Evolutionary conservation across 2,888 invertebrate species (phyloP).

Genomic region (Parnassius orleans): DNA sequence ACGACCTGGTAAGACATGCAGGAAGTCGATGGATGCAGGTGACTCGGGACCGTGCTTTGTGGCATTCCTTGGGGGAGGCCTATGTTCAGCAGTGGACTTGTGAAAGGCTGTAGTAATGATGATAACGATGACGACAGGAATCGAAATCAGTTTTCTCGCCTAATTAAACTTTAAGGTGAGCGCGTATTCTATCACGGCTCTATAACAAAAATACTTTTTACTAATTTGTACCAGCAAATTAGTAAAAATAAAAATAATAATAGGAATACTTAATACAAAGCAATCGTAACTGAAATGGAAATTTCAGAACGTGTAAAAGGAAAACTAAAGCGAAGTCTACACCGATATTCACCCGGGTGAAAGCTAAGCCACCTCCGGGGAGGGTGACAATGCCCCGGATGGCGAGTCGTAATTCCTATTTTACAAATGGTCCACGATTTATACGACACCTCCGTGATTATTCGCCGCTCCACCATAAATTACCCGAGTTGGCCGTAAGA

Average conservation of each 20-base stretch:
- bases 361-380: slow-evolving; percentile 33
- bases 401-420: slow-evolving; percentile 74
- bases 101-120: too few species aligned
- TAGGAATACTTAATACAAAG: background rate
- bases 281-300: slow-evolving; percentile 12
- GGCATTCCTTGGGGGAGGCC: too few species aligned
- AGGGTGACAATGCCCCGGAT: slow-evolving; percentile 59
- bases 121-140: too few species aligned
- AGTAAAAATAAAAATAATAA: too few species aligned
- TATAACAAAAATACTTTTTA: too few species aligned
- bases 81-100: too few species aligned
- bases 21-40: too few species aligned
- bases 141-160: too few species aligned
- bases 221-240: background rate
- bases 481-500: slow-evolving; percentile 65
- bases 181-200: too few species aligned
- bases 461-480: slow-evolving; percentile 74
- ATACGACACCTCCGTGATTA: slow-evolving; percentile 78
- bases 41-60: too few species aligned
- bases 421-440: slow-evolving; percentile 79
- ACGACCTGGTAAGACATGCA: too few species aligned
- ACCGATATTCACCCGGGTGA: slow-evolving; percentile 26
- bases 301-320: slow-evolving; percentile 23
- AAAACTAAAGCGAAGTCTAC: slow-evolving; percentile 20
- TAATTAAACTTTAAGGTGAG: too few species aligned